phyloP scores from a whole-genome alignment of 2,113 vertebrate species.

The Centropus unirufus region DNA sequence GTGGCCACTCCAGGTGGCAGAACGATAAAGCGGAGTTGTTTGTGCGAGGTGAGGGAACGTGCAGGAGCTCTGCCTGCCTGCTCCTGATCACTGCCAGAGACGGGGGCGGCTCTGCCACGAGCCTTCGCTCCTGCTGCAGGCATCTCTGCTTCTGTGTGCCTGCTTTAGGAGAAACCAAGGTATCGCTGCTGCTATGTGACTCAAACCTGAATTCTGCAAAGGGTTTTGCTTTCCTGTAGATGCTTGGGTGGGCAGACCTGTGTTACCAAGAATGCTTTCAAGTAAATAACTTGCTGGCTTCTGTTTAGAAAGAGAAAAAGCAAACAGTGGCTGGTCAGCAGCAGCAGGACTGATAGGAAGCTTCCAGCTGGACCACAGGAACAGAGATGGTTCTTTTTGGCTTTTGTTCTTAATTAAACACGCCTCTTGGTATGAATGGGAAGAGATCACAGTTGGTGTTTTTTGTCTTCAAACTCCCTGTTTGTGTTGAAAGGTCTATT shows the following conservation, averaged over 20 bases:
- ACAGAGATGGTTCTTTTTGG: neutral
- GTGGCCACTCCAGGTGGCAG: neutral
- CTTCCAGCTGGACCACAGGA: neutral
- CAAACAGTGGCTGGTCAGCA: neutral
- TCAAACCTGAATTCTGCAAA: neutral
- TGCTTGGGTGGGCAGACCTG: neutral
- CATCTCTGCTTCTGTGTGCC: rapidly evolving
- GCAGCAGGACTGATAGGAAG: neutral
- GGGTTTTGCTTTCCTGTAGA: neutral
- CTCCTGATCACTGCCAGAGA: neutral
- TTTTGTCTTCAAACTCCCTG: neutral
- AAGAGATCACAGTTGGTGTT: neutral
- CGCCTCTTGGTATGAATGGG: neutral
- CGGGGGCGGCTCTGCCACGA: neutral
- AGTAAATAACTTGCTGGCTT: neutral
- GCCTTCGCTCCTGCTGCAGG: neutral
- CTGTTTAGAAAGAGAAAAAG: neutral
- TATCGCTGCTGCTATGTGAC: neutral
- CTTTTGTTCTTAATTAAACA: no score
- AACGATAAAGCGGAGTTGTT: neutral
- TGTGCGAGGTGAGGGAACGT: neutral
- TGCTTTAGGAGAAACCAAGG: neutral
- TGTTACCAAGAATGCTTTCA: neutral
- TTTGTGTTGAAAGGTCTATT: neutral
- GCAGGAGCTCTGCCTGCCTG: neutral